phyloP scores from a whole-genome alignment of 2,113 vertebrate species.

The Urocitellus parryii region DNA sequence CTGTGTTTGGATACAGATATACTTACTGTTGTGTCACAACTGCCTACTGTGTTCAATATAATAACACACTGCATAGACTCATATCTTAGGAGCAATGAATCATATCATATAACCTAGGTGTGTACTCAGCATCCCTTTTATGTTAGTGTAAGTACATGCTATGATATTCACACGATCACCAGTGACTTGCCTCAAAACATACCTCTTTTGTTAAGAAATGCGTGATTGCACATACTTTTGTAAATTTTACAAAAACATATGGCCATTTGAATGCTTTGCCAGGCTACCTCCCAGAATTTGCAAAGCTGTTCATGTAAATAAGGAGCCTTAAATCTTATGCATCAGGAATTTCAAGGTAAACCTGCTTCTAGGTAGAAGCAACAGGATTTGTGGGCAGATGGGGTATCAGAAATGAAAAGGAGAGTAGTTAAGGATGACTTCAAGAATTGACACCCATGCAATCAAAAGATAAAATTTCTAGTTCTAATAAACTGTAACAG shows the following conservation, averaged over 20 bases:
- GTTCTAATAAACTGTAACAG: neutral
- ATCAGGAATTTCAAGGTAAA: neutral
- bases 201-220: neutral
- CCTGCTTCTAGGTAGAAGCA: neutral
- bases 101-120: neutral
- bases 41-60: too few relatives aligned
- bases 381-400: neutral
- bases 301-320: neutral
- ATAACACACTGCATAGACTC: neutral
- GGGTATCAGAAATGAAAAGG: neutral
- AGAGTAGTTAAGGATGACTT: neutral
- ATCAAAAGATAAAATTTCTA: conserved; percentile 10
- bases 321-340: neutral
- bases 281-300: neutral
- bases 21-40: too few relatives aligned
- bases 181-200: neutral
- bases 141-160: neutral
- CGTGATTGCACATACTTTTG: neutral
- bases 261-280: neutral
- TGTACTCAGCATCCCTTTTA: neutral
- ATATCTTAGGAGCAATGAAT: neutral
- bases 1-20: neutral
- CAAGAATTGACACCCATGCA: neutral
- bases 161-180: neutral
- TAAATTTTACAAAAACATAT: neutral